Conservation (phyloP, 1,140 invertebrate genomes). For the Drosophila bocki region DNA sequence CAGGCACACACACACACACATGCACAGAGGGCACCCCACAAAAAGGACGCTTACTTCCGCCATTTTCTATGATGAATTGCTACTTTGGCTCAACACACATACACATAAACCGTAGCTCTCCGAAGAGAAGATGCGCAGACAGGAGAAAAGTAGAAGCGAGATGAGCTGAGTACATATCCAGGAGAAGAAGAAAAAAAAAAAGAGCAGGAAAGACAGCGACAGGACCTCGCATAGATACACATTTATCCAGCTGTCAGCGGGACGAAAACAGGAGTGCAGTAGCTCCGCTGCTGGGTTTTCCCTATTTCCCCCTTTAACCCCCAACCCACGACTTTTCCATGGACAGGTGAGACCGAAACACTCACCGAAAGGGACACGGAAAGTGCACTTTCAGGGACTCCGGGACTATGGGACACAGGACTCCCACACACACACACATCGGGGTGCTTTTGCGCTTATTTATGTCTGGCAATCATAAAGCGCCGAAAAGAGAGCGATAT, state of each 20-base stretch:
- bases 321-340: slow-evolving; percentile 7
- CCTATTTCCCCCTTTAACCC: background rate
- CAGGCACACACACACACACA: slow-evolving; percentile 30
- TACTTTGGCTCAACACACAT: slow-evolving; percentile 71
- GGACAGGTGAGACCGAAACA: slow-evolving; percentile 67
- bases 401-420: slow-evolving; percentile 46
- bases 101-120: slow-evolving; percentile 8
- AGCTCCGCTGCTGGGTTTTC: slow-evolving; percentile 18
- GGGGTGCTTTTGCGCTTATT: slow-evolving; percentile 80
- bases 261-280: slow-evolving; percentile 52
- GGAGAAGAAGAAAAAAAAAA: slow-evolving; percentile 12
- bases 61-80: slow-evolving; percentile 85
- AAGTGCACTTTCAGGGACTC: slow-evolving; percentile 73
- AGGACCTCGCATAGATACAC: slow-evolving; percentile 62
- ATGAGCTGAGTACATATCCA: slow-evolving; percentile 49
- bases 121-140: slow-evolving; percentile 74
- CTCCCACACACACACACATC: slow-evolving; percentile 55
- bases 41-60: slow-evolving; percentile 79
- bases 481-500: slow-evolving; percentile 48
- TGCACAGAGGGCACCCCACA: slow-evolving; percentile 44
- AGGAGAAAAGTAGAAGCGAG: slow-evolving; percentile 29
- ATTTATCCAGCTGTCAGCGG: slow-evolving; percentile 77
- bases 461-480: slow-evolving; percentile 82
- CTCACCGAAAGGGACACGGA: slow-evolving; percentile 62
- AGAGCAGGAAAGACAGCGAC: slow-evolving; percentile 19